Conservation (phyloP, 2,888 invertebrate genomes). For the Thymelicus sylvestris region DNA sequence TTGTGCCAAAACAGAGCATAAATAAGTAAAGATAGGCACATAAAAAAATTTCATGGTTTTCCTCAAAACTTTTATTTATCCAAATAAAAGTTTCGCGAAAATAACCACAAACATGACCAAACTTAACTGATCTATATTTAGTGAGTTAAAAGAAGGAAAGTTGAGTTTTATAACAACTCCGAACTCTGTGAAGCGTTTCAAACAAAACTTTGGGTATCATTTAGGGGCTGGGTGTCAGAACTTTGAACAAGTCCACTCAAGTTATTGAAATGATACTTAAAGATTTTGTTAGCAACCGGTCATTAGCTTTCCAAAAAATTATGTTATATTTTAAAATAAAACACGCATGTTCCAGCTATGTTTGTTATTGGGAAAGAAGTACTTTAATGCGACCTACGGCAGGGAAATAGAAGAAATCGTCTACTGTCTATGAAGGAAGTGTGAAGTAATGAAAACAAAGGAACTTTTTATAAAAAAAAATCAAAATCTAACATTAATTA, state of each 20-base stretch:
- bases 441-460: too few relatives aligned
- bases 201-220: constrained; percentile 23
- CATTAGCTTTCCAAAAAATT: too few relatives aligned
- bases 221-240: constrained; percentile 7
- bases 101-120: neutral
- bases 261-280: constrained; percentile 24
- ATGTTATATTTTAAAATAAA: too few relatives aligned
- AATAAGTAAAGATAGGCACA: neutral
- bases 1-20: neutral
- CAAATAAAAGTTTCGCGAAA: neutral
- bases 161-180: constrained; percentile 15
- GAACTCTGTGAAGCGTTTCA: neutral
- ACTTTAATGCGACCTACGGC: too few relatives aligned
- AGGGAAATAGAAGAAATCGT: too few relatives aligned
- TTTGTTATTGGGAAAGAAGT: too few relatives aligned
- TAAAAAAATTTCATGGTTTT: too few relatives aligned
- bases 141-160: constrained; percentile 1
- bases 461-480: too few relatives aligned
- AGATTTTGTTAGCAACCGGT: constrained; percentile 11
- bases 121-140: neutral
- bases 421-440: too few relatives aligned
- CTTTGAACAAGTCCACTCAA: constrained; percentile 19
- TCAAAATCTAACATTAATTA: too few relatives aligned
- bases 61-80: too few relatives aligned
- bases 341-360: too few relatives aligned